phyloP scores from a whole-genome alignment of 2,113 vertebrate species.

The Oreochromis spilurus region DNA sequence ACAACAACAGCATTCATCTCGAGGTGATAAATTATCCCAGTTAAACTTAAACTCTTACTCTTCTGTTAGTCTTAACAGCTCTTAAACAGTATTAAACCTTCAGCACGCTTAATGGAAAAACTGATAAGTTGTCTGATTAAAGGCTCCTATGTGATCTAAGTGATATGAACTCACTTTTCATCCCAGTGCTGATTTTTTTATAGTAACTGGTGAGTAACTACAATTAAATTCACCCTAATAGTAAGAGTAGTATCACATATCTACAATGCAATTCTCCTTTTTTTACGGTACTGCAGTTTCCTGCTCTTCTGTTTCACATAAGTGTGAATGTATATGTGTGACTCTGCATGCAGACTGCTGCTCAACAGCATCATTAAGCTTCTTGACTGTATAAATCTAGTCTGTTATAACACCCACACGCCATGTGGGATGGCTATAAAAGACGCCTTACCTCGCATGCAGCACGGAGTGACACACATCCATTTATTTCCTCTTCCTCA shows the following conservation, averaged over 20 bases:
- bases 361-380: not conserved
- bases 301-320: not conserved
- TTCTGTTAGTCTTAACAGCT: not conserved
- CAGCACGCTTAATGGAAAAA: not conserved
- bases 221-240: not conserved
- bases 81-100: not conserved
- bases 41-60: not conserved
- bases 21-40: not conserved
- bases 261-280: not conserved
- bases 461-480: not conserved
- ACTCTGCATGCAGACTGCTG: not conserved
- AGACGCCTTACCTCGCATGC: not conserved
- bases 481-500: not conserved
- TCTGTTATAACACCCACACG: not conserved
- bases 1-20: not conserved
- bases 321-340: not conserved
- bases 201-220: not conserved
- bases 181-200: not conserved
- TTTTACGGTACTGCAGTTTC: not conserved
- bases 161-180: not conserved
- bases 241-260: not conserved
- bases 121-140: not conserved
- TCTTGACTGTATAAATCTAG: conserved; percentile 17
- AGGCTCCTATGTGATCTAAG: not conserved
- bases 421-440: not conserved